phyloP scores from a whole-genome alignment of 2,888 invertebrate species.

The Rotaria macrura region DNA sequence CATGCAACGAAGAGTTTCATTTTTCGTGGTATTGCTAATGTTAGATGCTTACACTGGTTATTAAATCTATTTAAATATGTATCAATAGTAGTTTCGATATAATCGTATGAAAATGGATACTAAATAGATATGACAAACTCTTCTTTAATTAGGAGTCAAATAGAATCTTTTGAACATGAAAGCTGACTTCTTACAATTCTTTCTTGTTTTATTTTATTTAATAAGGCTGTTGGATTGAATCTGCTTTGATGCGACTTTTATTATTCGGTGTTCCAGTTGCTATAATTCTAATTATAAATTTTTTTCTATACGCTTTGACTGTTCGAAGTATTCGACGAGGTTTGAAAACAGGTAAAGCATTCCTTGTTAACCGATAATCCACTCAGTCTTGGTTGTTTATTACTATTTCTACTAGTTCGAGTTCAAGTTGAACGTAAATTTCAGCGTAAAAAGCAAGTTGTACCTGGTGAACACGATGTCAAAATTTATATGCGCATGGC shows the following conservation, averaged over 20 bases:
- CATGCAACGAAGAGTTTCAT: too few species aligned
- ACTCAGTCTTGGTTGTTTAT: neutral
- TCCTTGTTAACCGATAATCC: neutral
- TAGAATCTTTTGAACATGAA: too few species aligned
- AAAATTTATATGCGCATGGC: slow-evolving; percentile 33
- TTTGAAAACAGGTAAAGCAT: slow-evolving; percentile 17
- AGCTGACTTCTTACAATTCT: too few species aligned
- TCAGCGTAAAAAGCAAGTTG: slow-evolving; percentile 2
- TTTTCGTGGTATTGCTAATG: too few species aligned
- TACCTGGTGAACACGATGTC: slow-evolving; percentile 33
- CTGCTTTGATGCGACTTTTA: slow-evolving; percentile 7
- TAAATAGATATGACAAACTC: too few species aligned
- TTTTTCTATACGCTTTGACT: slow-evolving; percentile 26
- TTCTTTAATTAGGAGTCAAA: too few species aligned
- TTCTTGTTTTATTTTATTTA: too few species aligned
- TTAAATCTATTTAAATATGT: too few species aligned
- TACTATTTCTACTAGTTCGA: neutral
- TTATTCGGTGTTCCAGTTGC: slow-evolving; percentile 29
- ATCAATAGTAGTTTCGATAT: too few species aligned
- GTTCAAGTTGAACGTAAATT: slow-evolving; percentile 7
- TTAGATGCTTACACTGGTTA: too few species aligned
- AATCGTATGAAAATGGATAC: too few species aligned
- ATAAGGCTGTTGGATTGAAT: slow-evolving; percentile 28
- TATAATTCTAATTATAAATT: slow-evolving; percentile 29
- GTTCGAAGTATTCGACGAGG: slow-evolving; percentile 25